A percentile compares a stretch with the other conserved stretches of the same genome.
These are phyloP conservation scores for Acrocyrtus sp. DNA, from an alignment of 2,888 invertebrate genomes.

Conservation along the genomic window DNA sequence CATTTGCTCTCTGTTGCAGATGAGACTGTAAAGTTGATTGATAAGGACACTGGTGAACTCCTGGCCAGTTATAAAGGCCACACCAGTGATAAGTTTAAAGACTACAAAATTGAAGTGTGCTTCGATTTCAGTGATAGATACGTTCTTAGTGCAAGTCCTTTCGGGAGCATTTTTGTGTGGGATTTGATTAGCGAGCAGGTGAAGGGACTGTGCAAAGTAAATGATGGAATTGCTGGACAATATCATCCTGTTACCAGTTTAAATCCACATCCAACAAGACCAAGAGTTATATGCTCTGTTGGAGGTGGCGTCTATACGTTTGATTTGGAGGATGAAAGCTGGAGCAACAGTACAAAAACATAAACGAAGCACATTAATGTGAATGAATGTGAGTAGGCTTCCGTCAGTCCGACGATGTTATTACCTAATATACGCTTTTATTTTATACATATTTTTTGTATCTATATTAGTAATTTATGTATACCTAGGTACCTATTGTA, in stretches of 20 bases:
- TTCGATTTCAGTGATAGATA: conserved; percentile 81
- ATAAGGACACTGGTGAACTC: conserved; percentile 85
- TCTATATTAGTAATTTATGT: too few relatives aligned
- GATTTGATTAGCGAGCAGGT: conserved; percentile 83
- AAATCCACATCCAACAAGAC: conserved; percentile 81
- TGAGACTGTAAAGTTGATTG: conserved; percentile 83
- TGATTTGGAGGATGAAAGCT: conserved; percentile 66
- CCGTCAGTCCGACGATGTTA: too few relatives aligned
- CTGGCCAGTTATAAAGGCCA: conserved; percentile 86
- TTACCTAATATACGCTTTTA: too few relatives aligned
- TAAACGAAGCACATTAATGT: too few relatives aligned
- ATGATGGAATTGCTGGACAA: conserved; percentile 66
- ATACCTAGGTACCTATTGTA: too few relatives aligned
- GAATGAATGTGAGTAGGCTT: too few relatives aligned
- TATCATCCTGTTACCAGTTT: conserved; percentile 80
- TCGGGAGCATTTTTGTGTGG: conserved; percentile 88
- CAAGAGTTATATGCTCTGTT: conserved; percentile 78
- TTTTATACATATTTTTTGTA: too few relatives aligned
- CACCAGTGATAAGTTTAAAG: conserved; percentile 63
- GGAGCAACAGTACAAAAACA: conserved; percentile 12
- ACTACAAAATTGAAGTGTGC: conserved; percentile 60
- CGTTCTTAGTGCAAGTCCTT: conserved; percentile 89
- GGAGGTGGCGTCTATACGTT: conserved; percentile 79
- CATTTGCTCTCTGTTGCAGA: conserved; percentile 86
- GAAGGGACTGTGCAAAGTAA: conserved; percentile 49